Evolutionary conservation across 1,140 invertebrate species (phyloP).

Genomic region (Teleopsis dalmanni): DNA sequence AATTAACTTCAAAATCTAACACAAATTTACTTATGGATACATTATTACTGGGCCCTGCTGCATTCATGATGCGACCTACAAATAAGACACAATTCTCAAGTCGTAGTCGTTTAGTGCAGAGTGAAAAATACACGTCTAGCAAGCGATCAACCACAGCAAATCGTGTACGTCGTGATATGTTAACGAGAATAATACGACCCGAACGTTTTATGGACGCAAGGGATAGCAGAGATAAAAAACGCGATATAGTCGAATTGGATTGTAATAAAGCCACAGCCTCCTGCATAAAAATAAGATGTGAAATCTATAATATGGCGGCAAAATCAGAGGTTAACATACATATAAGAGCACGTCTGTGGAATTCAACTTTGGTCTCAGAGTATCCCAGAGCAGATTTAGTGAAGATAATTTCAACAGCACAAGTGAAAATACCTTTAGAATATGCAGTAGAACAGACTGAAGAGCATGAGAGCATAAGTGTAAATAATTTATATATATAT

Average conservation of each 20-base stretch:
- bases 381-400: constrained; percentile 79
- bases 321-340: constrained; percentile 69
- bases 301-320: constrained; percentile 65
- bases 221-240: constrained; percentile 51
- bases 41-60: constrained; percentile 23
- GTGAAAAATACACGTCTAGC: constrained; percentile 9
- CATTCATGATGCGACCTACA: constrained; percentile 23
- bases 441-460: constrained; percentile 65
- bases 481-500: background rate
- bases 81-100: constrained; percentile 15
- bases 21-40: constrained; percentile 9
- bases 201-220: constrained; percentile 56
- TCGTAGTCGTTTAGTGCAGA: constrained; percentile 5
- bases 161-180: constrained; percentile 53
- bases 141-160: constrained; percentile 16
- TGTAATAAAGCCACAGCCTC: constrained; percentile 72
- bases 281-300: constrained; percentile 78
- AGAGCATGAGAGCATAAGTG: constrained; percentile 53
- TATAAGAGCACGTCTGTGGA: constrained; percentile 79
- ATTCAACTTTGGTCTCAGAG: constrained; percentile 80
- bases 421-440: constrained; percentile 60
- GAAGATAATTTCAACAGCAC: constrained; percentile 68
- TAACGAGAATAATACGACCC: constrained; percentile 62
- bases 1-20: constrained; percentile 49
- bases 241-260: constrained; percentile 71